These are phyloP conservation scores for Epinotia nisella DNA, from an alignment of 2,888 invertebrate genomes.

Conservation along the genomic window DNA sequence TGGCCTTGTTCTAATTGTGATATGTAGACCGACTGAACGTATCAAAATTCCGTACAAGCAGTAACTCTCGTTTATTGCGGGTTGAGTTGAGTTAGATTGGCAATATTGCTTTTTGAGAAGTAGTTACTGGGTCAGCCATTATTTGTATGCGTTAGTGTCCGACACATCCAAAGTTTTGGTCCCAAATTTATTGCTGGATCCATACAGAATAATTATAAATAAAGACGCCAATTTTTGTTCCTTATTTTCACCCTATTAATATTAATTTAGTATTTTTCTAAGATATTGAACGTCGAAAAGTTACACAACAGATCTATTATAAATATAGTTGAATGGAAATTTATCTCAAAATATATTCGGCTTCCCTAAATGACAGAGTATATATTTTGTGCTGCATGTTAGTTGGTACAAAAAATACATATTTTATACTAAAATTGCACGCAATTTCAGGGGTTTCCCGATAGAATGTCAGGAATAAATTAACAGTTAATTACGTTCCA, in stretches of 20 bases:
- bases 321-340: neutral
- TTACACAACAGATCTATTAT: too few relatives aligned
- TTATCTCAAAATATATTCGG: neutral
- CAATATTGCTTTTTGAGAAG: slow-evolving; percentile 3
- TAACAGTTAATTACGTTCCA: neutral
- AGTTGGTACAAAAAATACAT: too few relatives aligned
- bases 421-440: neutral
- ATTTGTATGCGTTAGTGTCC: neutral
- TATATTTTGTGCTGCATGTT: neutral
- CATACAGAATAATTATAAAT: too few relatives aligned
- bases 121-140: neutral
- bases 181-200: too few relatives aligned
- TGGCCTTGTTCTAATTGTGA: slow-evolving; percentile 29
- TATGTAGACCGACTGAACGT: slow-evolving; percentile 29
- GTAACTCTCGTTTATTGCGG: slow-evolving; percentile 9
- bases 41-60: slow-evolving; percentile 25
- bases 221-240: too few relatives aligned
- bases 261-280: too few relatives aligned
- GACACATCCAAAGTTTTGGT: too few relatives aligned
- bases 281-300: too few relatives aligned
- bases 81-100: slow-evolving; percentile 10
- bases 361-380: neutral
- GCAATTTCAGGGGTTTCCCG: neutral
- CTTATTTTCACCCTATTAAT: too few relatives aligned
- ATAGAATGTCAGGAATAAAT: neutral